Conservation (phyloP, 2,888 invertebrate genomes). For the Vannuccia rotundouncinata region DNA sequence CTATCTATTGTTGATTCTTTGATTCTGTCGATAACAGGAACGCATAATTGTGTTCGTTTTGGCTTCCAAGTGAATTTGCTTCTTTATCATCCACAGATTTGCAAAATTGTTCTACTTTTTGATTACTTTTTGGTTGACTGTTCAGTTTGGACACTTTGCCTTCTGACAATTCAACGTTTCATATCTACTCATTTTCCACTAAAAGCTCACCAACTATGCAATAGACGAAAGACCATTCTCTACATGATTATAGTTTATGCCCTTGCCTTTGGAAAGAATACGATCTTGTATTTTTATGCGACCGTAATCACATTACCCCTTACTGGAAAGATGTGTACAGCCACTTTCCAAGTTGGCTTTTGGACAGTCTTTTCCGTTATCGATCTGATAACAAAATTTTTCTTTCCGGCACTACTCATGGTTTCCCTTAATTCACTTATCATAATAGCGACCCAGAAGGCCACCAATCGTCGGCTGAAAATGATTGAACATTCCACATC, state of each 20-base stretch:
- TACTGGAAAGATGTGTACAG: background rate
- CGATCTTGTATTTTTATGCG: background rate
- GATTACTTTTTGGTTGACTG: conserved; percentile 16
- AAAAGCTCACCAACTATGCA: background rate
- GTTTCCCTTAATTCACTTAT: background rate
- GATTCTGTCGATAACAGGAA: background rate
- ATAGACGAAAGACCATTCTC: background rate
- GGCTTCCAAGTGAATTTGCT: background rate
- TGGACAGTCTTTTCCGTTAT: background rate
- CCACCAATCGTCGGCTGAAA: background rate
- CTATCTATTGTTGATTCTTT: background rate
- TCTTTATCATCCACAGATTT: background rate
- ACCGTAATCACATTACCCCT: background rate
- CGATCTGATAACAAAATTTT: background rate
- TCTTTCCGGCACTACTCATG: background rate
- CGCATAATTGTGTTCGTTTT: background rate
- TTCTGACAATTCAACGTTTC: conserved; percentile 13
- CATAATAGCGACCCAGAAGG: background rate
- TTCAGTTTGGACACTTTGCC: conserved; percentile 14
- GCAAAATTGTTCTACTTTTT: background rate
- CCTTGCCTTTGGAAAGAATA: background rate
- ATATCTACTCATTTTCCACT: conserved; percentile 17
- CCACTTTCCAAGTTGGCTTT: background rate
- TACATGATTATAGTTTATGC: background rate
- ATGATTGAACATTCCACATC: background rate